These are phyloP conservation scores for Drosophila ustulata DNA, from an alignment of 2,888 invertebrate species.

Conservation along the genomic window DNA sequence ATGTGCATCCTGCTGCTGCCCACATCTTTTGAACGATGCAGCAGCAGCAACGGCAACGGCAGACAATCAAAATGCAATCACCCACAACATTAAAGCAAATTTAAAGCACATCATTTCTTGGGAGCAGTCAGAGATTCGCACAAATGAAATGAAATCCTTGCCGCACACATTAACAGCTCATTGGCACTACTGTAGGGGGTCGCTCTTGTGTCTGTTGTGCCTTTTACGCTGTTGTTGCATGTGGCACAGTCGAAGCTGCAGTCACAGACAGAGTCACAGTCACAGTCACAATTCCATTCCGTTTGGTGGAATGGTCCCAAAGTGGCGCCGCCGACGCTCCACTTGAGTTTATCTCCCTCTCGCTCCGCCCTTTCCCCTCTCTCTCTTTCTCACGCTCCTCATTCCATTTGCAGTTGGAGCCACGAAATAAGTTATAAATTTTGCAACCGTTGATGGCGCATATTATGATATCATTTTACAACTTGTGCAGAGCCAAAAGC, in stretches of 20 bases:
- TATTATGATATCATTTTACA: constrained; percentile 85
- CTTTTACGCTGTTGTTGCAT: not conserved
- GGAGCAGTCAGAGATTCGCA: constrained; percentile 31
- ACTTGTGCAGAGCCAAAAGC: constrained; percentile 69
- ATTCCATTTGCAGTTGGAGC: constrained; percentile 27
- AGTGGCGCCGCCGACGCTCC: constrained; percentile 78
- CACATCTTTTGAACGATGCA: constrained; percentile 51
- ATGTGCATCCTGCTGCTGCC: constrained; percentile 60
- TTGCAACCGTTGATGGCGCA: constrained; percentile 84
- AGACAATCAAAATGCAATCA: constrained; percentile 78
- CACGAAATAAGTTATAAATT: constrained; percentile 84
- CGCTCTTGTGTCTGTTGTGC: constrained; percentile 20
- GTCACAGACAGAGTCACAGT: constrained; percentile 5
- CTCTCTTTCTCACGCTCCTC: constrained; percentile 36
- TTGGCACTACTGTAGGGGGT: constrained; percentile 83
- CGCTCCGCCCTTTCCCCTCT: constrained; percentile 5
- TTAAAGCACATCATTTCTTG: constrained; percentile 58
- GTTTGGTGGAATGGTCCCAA: constrained; percentile 44
- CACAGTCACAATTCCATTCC: constrained; percentile 22
- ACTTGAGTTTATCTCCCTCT: constrained; percentile 36
- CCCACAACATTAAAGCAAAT: constrained; percentile 79
- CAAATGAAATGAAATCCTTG: constrained; percentile 77
- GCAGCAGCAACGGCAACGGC: constrained; percentile 9
- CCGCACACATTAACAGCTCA: constrained; percentile 83
- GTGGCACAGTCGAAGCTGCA: constrained; percentile 40